phyloP scores from a whole-genome alignment of 2,888 invertebrate species.

The Parascotia fuliginaria region DNA sequence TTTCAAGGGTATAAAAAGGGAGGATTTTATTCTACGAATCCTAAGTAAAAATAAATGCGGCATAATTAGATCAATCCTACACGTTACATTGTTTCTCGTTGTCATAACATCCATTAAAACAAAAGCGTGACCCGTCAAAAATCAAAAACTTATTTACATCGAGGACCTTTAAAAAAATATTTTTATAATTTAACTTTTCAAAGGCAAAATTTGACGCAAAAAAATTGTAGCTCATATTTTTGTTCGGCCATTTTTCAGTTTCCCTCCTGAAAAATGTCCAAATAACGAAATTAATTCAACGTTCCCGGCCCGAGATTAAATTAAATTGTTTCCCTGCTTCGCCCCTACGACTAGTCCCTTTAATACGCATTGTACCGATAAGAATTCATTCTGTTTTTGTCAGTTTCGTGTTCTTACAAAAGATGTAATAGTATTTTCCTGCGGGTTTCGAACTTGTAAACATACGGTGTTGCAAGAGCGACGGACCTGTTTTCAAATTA shows the following conservation, averaged over 20 bases:
- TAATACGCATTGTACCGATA: conserved; percentile 53
- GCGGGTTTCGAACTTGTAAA: conserved; percentile 29
- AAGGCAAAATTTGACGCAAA: conserved; percentile 41
- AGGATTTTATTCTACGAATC: not conserved
- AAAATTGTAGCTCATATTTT: conserved; percentile 50
- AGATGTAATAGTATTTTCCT: conserved; percentile 52
- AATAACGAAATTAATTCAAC: conserved; percentile 63
- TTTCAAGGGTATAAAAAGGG: no score
- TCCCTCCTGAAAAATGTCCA: conserved; percentile 50
- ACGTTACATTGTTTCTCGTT: not conserved
- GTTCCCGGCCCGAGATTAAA: conserved; percentile 60
- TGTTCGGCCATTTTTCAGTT: conserved; percentile 44
- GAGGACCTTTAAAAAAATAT: conserved; percentile 16
- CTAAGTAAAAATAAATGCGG: not conserved
- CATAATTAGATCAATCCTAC: not conserved
- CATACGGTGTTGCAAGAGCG: conserved; percentile 9
- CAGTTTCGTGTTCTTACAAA: conserved; percentile 56
- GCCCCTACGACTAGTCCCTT: conserved; percentile 45
- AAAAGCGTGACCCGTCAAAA: conserved; percentile 21
- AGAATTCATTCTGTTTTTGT: conserved; percentile 55
- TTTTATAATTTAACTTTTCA: conserved; percentile 44
- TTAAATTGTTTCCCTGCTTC: conserved; percentile 59
- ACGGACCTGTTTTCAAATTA: not conserved
- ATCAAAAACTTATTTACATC: conserved; percentile 35
- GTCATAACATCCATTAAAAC: not conserved